Evolutionary conservation across 2,888 invertebrate genomes (phyloP).

Genomic region (Bunonema sp.): DNA sequence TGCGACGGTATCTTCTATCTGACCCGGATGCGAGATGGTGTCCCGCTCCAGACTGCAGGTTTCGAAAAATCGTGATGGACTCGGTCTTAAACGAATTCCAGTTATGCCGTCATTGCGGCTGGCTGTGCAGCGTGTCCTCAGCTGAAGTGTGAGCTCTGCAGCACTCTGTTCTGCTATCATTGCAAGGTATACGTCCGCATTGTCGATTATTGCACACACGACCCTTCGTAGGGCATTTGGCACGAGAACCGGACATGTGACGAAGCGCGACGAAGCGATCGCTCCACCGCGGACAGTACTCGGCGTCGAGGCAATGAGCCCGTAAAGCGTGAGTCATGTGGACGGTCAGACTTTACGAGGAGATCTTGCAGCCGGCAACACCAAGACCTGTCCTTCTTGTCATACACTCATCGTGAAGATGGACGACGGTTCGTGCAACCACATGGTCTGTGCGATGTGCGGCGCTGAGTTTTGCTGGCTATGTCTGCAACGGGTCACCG

Average conservation of each 20-base stretch:
- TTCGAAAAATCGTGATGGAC: conserved; percentile 1
- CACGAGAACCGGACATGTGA: conserved; percentile 95
- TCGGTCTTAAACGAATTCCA: conserved; percentile 45
- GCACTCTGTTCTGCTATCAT: conserved; percentile 80
- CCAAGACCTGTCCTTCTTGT: conserved; percentile 86
- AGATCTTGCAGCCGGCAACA: conserved; percentile 45
- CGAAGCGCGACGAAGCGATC: conserved; percentile 60
- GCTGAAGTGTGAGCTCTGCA: conserved; percentile 76
- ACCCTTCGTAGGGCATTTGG: conserved; percentile 66
- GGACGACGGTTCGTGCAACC: conserved; percentile 93
- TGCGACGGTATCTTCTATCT: conserved; percentile 72
- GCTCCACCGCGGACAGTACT: too few species aligned
- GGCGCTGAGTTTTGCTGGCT: conserved; percentile 97
- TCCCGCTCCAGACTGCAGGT: conserved; percentile 87
- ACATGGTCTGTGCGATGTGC: conserved; percentile 88
- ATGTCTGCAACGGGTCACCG: conserved; percentile 93
- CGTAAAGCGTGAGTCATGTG: conserved; percentile 18
- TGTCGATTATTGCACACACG: too few species aligned
- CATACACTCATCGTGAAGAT: conserved; percentile 68
- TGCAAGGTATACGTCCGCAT: conserved; percentile 15
- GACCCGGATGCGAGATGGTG: conserved; percentile 94
- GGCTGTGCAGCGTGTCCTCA: conserved; percentile 93
- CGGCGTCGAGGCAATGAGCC: conserved; percentile 15
- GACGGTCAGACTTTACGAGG: neutral
- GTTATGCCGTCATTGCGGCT: conserved; percentile 82